Conservation (phyloP, 2,797 vertebrate genomes). For the Stomatorhinus walkeri region DNA sequence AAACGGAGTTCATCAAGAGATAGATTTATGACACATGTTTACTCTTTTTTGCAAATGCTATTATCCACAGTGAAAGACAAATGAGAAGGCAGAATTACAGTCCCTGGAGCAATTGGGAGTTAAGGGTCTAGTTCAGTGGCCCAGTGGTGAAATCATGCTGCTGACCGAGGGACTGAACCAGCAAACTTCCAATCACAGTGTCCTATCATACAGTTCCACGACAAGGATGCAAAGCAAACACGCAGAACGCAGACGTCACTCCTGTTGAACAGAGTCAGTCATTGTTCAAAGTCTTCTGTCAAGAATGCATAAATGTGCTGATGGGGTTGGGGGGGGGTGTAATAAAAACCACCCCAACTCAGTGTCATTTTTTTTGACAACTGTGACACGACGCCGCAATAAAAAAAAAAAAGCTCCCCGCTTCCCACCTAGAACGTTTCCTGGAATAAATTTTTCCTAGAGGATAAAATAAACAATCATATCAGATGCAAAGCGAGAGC, state of each 20-base stretch:
- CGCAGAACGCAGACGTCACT: neutral
- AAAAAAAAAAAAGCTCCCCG: neutral
- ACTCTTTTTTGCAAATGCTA: neutral
- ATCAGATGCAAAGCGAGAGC: constrained; percentile 22
- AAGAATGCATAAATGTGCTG: neutral
- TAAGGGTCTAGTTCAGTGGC: neutral
- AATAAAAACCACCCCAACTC: neutral
- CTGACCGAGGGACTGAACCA: neutral
- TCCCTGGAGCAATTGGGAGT: neutral
- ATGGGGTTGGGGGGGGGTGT: neutral
- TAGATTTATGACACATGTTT: neutral
- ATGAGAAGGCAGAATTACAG: neutral
- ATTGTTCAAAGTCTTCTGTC: neutral
- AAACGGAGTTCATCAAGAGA: neutral
- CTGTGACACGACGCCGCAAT: neutral
- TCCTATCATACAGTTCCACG: neutral
- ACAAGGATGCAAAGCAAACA: neutral
- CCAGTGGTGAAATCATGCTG: neutral
- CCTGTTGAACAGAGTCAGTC: neutral
- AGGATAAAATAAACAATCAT: constrained; percentile 30
- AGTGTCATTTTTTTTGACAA: neutral
- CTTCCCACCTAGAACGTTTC: neutral
- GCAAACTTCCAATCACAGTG: neutral
- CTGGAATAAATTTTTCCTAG: neutral
- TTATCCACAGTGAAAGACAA: neutral